A percentile compares a stretch with the other conserved stretches of the same genome.
phyloP scores from a whole-genome alignment of 2,797 vertebrate genomes.

The Australoheros facetus region DNA sequence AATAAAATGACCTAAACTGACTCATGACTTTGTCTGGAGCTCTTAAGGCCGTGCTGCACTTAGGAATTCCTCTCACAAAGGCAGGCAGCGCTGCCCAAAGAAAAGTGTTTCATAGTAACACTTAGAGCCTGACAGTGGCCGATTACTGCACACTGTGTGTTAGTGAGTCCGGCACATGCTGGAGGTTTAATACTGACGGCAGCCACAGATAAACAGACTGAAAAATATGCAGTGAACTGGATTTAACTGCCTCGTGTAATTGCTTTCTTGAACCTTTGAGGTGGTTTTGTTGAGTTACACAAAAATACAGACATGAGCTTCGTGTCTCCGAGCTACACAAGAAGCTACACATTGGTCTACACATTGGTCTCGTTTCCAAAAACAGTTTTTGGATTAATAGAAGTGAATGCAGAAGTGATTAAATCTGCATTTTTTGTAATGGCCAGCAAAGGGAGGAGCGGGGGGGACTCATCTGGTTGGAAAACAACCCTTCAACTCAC shows the following conservation, averaged over 20 bases:
- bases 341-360: too few species aligned
- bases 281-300: not conserved
- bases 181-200: not conserved
- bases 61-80: conserved; percentile 19
- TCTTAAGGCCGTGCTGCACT: conserved; percentile 41
- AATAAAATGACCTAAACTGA: conserved; percentile 57
- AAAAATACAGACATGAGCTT: too few species aligned
- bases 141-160: not conserved
- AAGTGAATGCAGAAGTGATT: too few species aligned
- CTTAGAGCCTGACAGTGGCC: not conserved
- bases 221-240: not conserved
- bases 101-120: conserved; percentile 8
- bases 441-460: too few species aligned
- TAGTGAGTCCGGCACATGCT: not conserved
- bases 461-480: too few species aligned
- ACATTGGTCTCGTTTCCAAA: too few species aligned
- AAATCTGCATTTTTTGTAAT: too few species aligned
- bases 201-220: not conserved
- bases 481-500: not conserved
- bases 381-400: too few species aligned
- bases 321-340: too few species aligned
- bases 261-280: not conserved
- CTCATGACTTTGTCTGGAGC: conserved; percentile 55
- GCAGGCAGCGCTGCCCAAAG: conserved; percentile 11
- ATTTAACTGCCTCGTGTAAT: not conserved